phyloP scores from a whole-genome alignment of 2,113 vertebrate species.

The Halcyon malimbica region DNA sequence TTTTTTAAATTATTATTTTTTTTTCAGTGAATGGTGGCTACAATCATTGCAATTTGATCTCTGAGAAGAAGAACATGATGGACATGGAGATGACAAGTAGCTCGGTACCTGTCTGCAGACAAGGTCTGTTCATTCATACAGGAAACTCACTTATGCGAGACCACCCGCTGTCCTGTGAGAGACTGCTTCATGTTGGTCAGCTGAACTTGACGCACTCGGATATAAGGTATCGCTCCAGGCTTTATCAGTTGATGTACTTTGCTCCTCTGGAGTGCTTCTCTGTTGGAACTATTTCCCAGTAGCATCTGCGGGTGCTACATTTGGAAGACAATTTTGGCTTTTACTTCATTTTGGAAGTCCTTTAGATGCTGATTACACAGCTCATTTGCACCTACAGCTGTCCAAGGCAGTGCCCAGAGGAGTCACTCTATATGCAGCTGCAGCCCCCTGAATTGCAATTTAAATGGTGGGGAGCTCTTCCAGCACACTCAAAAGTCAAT shows the following conservation, averaged over 20 bases:
- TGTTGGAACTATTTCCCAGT: background rate
- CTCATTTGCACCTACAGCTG: background rate
- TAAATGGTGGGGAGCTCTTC: background rate
- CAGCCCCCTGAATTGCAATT: background rate
- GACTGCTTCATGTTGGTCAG: conserved; percentile 74
- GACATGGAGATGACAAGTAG: conserved; percentile 76
- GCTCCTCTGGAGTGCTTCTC: background rate
- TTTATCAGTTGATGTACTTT: background rate
- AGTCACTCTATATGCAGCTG: background rate
- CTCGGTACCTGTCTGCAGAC: conserved; percentile 78
- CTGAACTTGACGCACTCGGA: conserved; percentile 76
- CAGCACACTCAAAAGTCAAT: background rate
- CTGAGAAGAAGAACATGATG: conserved; percentile 79
- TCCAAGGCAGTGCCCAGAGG: background rate
- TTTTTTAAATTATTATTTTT: background rate
- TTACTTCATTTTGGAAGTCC: background rate
- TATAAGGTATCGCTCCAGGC: conserved; percentile 71
- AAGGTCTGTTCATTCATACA: conserved; percentile 73
- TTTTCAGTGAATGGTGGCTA: conserved; percentile 79
- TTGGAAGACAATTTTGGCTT: background rate
- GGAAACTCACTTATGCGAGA: conserved; percentile 76
- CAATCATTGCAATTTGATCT: conserved; percentile 72
- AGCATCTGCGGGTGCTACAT: background rate
- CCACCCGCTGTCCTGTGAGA: conserved; percentile 77
- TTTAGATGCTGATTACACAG: background rate